Evolutionary conservation across 2,797 vertebrate species (phyloP).

Genomic region (Notoglanidium macrostoma): DNA sequence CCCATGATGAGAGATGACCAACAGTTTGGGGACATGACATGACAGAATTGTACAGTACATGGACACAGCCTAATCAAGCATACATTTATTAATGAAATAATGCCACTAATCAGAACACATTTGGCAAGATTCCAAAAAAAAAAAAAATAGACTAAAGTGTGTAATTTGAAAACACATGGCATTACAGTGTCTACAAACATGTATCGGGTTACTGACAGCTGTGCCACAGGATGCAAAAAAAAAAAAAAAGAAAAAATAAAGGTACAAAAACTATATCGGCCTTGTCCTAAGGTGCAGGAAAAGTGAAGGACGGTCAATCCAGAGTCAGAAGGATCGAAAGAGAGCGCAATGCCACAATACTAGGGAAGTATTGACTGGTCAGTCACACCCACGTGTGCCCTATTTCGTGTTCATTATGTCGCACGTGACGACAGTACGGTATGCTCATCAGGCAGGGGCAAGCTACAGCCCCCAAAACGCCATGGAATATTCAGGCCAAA

Average conservation of each 20-base stretch:
- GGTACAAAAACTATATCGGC: background rate
- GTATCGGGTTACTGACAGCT: conserved; percentile 47
- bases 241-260: background rate
- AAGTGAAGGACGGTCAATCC: background rate
- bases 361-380: background rate
- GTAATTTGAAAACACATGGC: conserved; percentile 21
- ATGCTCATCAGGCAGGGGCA: conserved; percentile 8
- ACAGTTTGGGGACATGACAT: background rate
- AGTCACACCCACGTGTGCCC: background rate
- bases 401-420: conserved; percentile 1
- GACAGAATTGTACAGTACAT: background rate
- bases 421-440: background rate
- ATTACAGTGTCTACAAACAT: background rate
- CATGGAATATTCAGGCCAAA: background rate
- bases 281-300: conserved; percentile 3
- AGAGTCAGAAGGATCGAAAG: background rate
- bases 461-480: background rate
- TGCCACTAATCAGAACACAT: background rate
- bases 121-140: background rate
- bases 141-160: background rate
- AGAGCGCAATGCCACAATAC: background rate
- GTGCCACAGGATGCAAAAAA: conserved; percentile 17
- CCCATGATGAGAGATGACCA: background rate
- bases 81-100: background rate
- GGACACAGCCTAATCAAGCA: background rate